A percentile compares a stretch with the other conserved stretches of the same genome.
These are phyloP conservation scores for Pristionchus pacificus DNA, from an alignment of 1,140 invertebrate genomes.

Conservation along the genomic window DNA sequence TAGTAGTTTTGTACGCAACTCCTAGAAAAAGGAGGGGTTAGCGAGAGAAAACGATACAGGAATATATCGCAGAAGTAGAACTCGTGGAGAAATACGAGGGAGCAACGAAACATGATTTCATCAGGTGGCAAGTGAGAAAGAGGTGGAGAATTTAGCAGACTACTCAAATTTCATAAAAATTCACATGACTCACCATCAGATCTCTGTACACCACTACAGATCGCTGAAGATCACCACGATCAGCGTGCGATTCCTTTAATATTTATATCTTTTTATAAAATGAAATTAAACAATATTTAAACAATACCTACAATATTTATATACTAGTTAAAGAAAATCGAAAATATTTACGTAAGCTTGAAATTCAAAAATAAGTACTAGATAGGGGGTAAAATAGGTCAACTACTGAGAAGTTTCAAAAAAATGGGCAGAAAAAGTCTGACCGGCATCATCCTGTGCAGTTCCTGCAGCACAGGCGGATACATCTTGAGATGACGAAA, in stretches of 20 bases:
- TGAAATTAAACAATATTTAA: neutral
- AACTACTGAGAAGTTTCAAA: no score
- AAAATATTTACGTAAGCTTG: no score
- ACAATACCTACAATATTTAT: no score
- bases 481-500: slow-evolving; percentile 92
- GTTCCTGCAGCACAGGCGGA: slow-evolving; percentile 76
- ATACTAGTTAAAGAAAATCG: no score
- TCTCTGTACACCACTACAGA: slow-evolving; percentile 89
- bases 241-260: slow-evolving; percentile 78
- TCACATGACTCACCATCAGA: slow-evolving; percentile 67
- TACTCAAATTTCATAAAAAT: slow-evolving; percentile 59
- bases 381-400: no score
- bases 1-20: slow-evolving; percentile 16
- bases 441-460: slow-evolving; percentile 82
- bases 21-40: slow-evolving; percentile 6
- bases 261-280: slow-evolving; percentile 14
- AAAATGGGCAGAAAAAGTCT: slow-evolving; percentile 23
- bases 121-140: slow-evolving; percentile 69
- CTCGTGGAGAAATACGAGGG: slow-evolving; percentile 1
- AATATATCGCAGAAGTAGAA: no score
- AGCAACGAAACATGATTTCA: slow-evolving; percentile 66
- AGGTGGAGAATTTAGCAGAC: slow-evolving; percentile 67
- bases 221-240: slow-evolving; percentile 89
- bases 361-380: no score
- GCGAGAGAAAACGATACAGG: neutral